phyloP scores from a whole-genome alignment of 2,888 invertebrate genomes.

The Diaprepes abbreviatus region DNA sequence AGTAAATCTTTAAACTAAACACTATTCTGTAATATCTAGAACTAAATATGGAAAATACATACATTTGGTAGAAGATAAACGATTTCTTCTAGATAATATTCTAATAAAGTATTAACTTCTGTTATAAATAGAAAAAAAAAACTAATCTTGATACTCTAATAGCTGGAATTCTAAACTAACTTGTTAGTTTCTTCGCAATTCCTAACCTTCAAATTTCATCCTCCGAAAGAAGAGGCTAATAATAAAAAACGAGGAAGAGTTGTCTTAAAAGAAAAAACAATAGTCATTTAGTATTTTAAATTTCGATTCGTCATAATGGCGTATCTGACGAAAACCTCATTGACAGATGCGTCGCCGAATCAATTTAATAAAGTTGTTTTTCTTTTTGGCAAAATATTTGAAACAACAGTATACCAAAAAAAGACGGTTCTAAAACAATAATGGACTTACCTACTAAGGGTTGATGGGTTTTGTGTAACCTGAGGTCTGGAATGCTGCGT shows the following conservation, averaged over 20 bases:
- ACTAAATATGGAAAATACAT: not conserved
- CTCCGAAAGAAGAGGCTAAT: constrained; percentile 34
- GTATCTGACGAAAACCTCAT: not conserved
- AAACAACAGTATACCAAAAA: no score
- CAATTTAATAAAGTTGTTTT: no score
- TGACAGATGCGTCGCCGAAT: no score
- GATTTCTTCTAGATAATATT: not conserved
- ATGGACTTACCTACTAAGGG: constrained; percentile 78
- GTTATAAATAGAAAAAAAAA: no score
- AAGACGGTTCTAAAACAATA: not conserved
- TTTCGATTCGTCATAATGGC: not conserved
- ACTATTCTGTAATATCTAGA: not conserved
- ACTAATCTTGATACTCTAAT: no score
- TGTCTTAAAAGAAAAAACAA: constrained; percentile 31
- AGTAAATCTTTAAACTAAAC: not conserved
- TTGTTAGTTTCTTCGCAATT: not conserved
- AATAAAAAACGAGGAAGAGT: constrained; percentile 40
- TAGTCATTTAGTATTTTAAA: no score
- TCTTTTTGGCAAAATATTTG: no score
- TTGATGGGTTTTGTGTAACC: constrained; percentile 82
- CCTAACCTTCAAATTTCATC: constrained; percentile 37
- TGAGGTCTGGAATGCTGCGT: constrained; percentile 89
- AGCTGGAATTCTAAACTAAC: no score
- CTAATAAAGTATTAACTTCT: not conserved
- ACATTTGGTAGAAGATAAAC: constrained; percentile 1